phyloP scores from a whole-genome alignment of 2,888 invertebrate species.

The Brachynemurus nebulosus region DNA sequence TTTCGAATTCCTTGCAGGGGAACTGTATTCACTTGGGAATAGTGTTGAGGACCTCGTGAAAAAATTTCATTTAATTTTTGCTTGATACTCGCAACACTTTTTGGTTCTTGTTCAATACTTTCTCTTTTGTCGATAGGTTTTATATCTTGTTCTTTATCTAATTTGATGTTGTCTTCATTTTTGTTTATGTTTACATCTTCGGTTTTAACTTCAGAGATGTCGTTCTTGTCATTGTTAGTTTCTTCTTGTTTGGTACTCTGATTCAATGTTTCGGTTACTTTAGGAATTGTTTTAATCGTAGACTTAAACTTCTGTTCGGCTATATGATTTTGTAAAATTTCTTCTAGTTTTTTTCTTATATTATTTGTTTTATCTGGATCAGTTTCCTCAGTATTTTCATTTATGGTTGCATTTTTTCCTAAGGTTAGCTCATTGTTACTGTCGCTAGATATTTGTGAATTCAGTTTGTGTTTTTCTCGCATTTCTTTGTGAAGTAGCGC shows the following conservation, averaged over 20 bases:
- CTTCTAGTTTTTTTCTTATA: slow-evolving; percentile 2
- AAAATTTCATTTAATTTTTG: not conserved
- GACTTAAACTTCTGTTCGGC: not conserved
- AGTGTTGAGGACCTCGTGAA: not conserved
- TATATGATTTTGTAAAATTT: slow-evolving; percentile 1
- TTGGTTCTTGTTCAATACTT: not conserved
- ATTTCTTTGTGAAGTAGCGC: slow-evolving; percentile 3
- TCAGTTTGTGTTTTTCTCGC: not conserved
- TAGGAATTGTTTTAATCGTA: not conserved
- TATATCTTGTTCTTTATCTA: too few species aligned
- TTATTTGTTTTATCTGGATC: not conserved
- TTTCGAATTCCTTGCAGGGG: too few species aligned
- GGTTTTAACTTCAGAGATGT: too few species aligned
- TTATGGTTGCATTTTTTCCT: not conserved
- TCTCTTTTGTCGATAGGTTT: not conserved
- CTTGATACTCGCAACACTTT: not conserved
- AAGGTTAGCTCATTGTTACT: too few species aligned
- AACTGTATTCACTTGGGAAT: too few species aligned
- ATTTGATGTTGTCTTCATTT: too few species aligned
- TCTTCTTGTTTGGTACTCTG: not conserved
- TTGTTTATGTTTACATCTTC: too few species aligned
- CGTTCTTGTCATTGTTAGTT: not conserved
- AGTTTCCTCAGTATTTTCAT: not conserved
- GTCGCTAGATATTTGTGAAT: not conserved
- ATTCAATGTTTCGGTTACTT: not conserved